These are phyloP conservation scores for Drosophila santomea DNA, from an alignment of 1,140 invertebrate species.

Conservation along the genomic window DNA sequence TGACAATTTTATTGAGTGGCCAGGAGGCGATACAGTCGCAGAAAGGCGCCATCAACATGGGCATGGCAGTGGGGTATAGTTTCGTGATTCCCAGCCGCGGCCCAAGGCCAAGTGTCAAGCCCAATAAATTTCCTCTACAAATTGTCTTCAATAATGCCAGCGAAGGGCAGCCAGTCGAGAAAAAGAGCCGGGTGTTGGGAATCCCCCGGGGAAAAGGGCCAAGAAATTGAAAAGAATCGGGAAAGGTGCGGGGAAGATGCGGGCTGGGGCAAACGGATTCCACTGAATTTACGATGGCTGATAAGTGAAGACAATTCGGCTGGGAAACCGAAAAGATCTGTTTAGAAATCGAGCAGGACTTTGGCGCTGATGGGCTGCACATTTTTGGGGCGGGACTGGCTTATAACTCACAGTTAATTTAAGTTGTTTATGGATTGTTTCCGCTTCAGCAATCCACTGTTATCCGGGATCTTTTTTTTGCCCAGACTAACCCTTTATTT, in stretches of 20 bases:
- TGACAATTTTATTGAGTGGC: slow-evolving; percentile 76
- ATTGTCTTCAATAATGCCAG: slow-evolving; percentile 71
- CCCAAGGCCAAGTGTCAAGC: slow-evolving; percentile 52
- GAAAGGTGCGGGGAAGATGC: too few species aligned
- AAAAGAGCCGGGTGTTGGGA: background rate
- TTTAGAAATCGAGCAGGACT: too few species aligned
- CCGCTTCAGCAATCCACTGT: too few species aligned
- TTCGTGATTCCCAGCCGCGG: slow-evolving; percentile 31
- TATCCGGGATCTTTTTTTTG: too few species aligned
- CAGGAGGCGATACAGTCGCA: slow-evolving; percentile 36
- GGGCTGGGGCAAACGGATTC: background rate
- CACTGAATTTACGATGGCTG: background rate
- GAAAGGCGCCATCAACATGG: background rate
- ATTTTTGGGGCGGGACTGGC: too few species aligned
- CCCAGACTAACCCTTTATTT: background rate
- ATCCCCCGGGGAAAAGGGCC: background rate
- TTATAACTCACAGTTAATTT: too few species aligned
- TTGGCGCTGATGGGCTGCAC: too few species aligned
- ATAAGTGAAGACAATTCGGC: background rate
- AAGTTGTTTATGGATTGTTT: too few species aligned
- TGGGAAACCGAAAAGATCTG: background rate
- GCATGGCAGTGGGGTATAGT: slow-evolving; percentile 13
- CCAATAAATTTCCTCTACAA: slow-evolving; percentile 72
- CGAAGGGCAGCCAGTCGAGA: background rate
- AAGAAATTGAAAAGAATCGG: background rate